phyloP scores from a whole-genome alignment of 2,888 invertebrate genomes.

The Brachyptera putata region DNA sequence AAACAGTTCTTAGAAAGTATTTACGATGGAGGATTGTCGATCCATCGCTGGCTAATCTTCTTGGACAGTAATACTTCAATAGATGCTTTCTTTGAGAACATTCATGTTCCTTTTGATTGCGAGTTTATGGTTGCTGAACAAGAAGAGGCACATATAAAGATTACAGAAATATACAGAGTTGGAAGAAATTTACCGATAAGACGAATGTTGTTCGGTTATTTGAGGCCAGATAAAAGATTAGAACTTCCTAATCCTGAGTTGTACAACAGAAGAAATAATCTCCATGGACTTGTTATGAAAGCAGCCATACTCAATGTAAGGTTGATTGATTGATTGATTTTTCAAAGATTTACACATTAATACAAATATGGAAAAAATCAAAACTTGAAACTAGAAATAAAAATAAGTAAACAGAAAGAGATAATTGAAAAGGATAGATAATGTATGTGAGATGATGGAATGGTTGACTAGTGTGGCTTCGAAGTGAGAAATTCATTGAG shows the following conservation, averaged over 20 bases:
- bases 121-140: conserved; percentile 1
- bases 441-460: no score
- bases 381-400: no score
- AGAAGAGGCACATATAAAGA: neutral
- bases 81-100: neutral
- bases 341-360: neutral
- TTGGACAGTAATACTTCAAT: neutral
- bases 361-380: no score
- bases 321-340: no score
- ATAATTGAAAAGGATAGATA: no score
- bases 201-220: neutral
- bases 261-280: neutral
- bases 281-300: neutral
- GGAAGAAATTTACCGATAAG: neutral
- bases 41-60: neutral
- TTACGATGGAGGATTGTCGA: neutral
- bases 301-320: neutral
- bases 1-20: neutral
- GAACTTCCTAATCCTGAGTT: neutral
- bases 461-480: no score
- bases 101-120: neutral
- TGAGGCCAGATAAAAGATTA: neutral
- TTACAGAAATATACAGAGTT: neutral
- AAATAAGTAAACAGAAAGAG: no score
- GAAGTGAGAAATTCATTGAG: no score